Percentiles rank a stretch among this genome's conserved stretches.
Conservation (phyloP, 2,888 invertebrate species). For the Rhingia rostrata region DNA sequence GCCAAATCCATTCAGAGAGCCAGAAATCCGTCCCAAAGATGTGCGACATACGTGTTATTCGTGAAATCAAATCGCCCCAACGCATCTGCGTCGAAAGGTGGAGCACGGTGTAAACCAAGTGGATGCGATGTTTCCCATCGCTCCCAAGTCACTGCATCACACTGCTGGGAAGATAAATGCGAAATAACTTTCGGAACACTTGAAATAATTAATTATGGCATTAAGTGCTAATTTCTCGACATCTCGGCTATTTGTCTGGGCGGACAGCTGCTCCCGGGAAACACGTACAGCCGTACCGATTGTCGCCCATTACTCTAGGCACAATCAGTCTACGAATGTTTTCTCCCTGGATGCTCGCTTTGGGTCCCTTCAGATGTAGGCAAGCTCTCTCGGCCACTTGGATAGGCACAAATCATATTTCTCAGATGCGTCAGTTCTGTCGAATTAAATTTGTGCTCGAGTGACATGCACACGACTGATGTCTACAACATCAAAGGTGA, state of each 20-base stretch:
- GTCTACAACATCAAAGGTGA: constrained; percentile 71
- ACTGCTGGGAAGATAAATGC: constrained; percentile 70
- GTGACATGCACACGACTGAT: constrained; percentile 66
- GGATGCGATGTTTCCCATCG: constrained; percentile 33
- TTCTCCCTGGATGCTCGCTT: constrained; percentile 1
- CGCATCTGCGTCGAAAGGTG: constrained; percentile 24
- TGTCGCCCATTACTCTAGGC: constrained; percentile 40
- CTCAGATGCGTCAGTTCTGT: constrained; percentile 62
- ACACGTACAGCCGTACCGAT: constrained; percentile 20
- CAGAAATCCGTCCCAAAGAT: constrained; percentile 1
- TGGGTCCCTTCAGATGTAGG: constrained; percentile 42
- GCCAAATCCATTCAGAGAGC: constrained; percentile 69
- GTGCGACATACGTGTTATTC: constrained; percentile 8
- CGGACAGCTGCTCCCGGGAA: constrained; percentile 65
- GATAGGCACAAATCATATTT: constrained; percentile 61
- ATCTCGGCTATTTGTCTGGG: constrained; percentile 74
- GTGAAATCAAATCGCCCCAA: constrained; percentile 26
- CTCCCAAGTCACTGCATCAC: constrained; percentile 30
- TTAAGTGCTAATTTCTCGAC: constrained; percentile 75
- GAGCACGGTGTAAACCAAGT: constrained; percentile 6
- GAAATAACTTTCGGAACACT: constrained; percentile 74
- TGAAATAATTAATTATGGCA: constrained; percentile 75
- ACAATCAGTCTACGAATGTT: constrained; percentile 22
- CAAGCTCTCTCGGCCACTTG: neutral
- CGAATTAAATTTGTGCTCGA: constrained; percentile 66